Percentiles rank a stretch among this genome's conserved stretches.
Conservation (phyloP, 2,888 invertebrate species). For the Thera britannica region DNA sequence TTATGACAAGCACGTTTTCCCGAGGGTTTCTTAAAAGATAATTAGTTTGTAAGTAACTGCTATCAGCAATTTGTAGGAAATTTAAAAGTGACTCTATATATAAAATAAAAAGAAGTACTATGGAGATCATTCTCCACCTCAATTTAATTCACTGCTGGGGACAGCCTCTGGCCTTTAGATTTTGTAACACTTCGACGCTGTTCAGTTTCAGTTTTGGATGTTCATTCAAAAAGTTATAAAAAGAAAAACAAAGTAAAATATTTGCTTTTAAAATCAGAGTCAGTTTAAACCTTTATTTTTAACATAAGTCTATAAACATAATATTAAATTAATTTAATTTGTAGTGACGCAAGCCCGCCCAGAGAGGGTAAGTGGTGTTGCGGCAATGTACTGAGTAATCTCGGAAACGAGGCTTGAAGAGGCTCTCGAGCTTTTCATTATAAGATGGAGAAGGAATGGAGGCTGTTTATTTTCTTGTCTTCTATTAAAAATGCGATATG, state of each 20-base stretch:
- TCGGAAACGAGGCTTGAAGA: slow-evolving; percentile 17
- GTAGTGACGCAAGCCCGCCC: slow-evolving; percentile 2
- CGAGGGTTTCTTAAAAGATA: no score
- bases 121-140: no score
- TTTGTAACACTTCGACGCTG: no score
- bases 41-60: no score
- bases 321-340: neutral
- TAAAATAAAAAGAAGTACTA: no score
- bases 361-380: slow-evolving; percentile 20
- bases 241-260: neutral
- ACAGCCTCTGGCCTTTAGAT: no score
- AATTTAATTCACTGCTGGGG: no score
- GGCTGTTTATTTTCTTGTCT: neutral
- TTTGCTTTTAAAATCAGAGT: neutral
- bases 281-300: slow-evolving; percentile 9
- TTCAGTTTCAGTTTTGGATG: no score
- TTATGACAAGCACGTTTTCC: no score
- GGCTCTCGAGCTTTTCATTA: slow-evolving; percentile 17
- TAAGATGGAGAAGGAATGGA: neutral
- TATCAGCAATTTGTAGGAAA: no score
- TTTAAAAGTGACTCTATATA: no score
- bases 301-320: no score
- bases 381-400: slow-evolving; percentile 25
- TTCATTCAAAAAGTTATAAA: neutral
- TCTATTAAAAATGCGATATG: neutral